These are phyloP conservation scores for Drosophila macrothrix DNA, from an alignment of 2,888 invertebrate species.

Conservation along the genomic window DNA sequence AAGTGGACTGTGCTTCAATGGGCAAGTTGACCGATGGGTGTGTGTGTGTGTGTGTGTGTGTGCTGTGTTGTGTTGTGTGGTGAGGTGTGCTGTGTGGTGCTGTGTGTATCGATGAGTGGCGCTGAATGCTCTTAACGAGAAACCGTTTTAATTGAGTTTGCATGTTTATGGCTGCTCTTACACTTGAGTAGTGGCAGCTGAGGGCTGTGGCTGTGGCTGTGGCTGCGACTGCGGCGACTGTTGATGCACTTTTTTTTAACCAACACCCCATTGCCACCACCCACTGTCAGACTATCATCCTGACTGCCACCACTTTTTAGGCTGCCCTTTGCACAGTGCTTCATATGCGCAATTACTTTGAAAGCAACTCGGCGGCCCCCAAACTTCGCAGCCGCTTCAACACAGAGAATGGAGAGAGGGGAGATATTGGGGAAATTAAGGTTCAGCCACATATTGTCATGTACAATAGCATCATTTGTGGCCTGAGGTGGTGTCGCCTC, in stretches of 20 bases:
- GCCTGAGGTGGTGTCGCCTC: slow-evolving; percentile 40
- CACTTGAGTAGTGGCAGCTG: slow-evolving; percentile 46
- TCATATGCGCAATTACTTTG: slow-evolving; percentile 73
- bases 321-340: slow-evolving; percentile 16
- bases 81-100: background rate
- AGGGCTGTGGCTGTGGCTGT: slow-evolving; percentile 3
- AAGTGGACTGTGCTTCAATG: slow-evolving; percentile 3
- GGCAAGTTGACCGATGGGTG: background rate
- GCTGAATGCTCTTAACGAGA: slow-evolving; percentile 76
- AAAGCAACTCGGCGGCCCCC: slow-evolving; percentile 51
- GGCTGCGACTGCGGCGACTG: slow-evolving; percentile 28
- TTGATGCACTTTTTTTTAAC: slow-evolving; percentile 49
- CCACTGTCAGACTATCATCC: background rate
- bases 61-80: background rate
- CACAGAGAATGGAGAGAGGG: background rate
- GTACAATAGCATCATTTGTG: slow-evolving; percentile 77
- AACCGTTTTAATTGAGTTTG: slow-evolving; percentile 82
- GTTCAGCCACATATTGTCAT: slow-evolving; percentile 72
- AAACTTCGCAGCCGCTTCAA: slow-evolving; percentile 10
- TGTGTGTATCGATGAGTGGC: slow-evolving; percentile 67
- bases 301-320: background rate
- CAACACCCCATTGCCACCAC: background rate
- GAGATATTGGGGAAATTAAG: slow-evolving; percentile 1
- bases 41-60: background rate
- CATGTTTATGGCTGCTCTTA: slow-evolving; percentile 81